Base-by-base conservation (phyloP, 2,888 invertebrate species). In the Hydrotaea diabolus region DNA sequence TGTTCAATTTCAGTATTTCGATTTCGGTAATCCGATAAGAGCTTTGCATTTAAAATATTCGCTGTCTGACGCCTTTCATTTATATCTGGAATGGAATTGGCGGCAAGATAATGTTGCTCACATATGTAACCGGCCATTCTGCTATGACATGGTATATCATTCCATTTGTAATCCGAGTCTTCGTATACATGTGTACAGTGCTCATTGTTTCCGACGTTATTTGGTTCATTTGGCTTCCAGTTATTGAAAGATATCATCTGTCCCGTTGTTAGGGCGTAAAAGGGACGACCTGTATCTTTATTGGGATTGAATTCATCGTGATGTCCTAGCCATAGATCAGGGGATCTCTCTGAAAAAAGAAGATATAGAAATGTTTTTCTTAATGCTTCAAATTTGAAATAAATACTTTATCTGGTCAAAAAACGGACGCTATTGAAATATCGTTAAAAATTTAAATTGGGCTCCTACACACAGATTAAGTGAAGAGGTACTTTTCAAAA, bases 301-400 rank as follows among this genome's bases (percentile, higher is more conserved):
- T 13, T 13, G 2, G 7, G 1, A 43, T 59, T 74, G 7, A 39
- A 74, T 23, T 57, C 73, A 59, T 74, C 59, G 17, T 74, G 57
- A 43, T 57, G 15, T 36, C 59, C 73, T 8, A 74, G 3, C 73
- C 73, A 74, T n/a, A 73, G 21, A 15, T 46, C 5, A 23, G 21
- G 43, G 23, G 69, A 23, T 23, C 21, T 15, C 0, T 7, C 66
- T 66, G 39, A 62, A 62, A 31, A 31, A 7, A 31, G 31, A 7
- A 31, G 31, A 31, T n/a, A n/a, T n/a, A n/a, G n/a, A n/a, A n/a
- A n/a, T n/a, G n/a, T n/a, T n/a, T n/a, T n/a, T n/a, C n/a, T n/a
- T n/a, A n/a, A n/a, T n/a, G n/a, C n/a, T n/a, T n/a, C n/a, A n/a
- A n/a, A n/a, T n/a, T n/a, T n/a, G n/a, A n/a, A n/a, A n/a, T n/a